phyloP scores from a whole-genome alignment of 2,113 vertebrate species.

The Pampusana beccarii region DNA sequence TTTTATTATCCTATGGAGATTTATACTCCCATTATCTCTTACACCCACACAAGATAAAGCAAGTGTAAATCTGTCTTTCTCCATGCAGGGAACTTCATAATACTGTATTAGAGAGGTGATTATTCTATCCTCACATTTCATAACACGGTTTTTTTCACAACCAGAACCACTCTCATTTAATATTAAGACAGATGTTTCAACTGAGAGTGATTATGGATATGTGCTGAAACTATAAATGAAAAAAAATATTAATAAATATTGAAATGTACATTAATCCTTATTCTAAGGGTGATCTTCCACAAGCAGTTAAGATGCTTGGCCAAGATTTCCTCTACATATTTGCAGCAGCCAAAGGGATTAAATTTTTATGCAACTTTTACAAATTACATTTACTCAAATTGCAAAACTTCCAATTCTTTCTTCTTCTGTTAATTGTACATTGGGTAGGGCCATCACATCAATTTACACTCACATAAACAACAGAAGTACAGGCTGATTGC shows the following conservation, averaged over 20 bases:
- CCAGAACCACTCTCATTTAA: conserved; percentile 50
- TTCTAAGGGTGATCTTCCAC: neutral
- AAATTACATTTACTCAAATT: neutral
- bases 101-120: conserved; percentile 36
- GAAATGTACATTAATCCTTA: neutral
- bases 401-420: neutral
- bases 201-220: neutral
- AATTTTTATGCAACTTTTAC: neutral
- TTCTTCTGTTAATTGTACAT: neutral
- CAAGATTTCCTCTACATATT: neutral
- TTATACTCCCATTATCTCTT: conserved; percentile 61
- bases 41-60: conserved; percentile 37
- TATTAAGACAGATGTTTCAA: conserved; percentile 67
- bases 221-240: conserved; percentile 25
- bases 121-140: conserved; percentile 48
- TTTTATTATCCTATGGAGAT: conserved; percentile 62
- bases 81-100: conserved; percentile 19
- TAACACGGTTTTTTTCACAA: conserved; percentile 59
- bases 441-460: neutral
- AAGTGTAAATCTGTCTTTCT: conserved; percentile 13
- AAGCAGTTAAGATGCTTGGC: neutral
- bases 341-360: neutral
- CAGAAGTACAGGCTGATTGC: neutral
- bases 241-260: neutral
- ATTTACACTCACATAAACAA: neutral